These are phyloP conservation scores for Orgyia antiqua DNA, from an alignment of 2,888 invertebrate genomes.

Conservation along the genomic window DNA sequence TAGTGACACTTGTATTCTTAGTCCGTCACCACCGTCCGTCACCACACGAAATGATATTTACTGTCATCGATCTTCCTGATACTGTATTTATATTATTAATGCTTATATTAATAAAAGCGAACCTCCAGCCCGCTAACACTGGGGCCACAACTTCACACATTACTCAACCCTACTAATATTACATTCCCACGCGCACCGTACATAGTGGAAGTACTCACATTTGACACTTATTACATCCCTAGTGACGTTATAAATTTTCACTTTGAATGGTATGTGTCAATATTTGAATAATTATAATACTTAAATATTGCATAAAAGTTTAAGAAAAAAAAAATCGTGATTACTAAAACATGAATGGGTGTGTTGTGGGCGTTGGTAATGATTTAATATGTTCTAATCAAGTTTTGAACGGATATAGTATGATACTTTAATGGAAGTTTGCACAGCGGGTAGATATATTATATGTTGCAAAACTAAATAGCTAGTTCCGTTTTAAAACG, in stretches of 20 bases:
- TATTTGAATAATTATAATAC: slow-evolving; percentile 6
- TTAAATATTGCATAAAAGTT: no score
- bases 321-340: slow-evolving; percentile 6
- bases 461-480: no score
- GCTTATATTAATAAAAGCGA: no score
- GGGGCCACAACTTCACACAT: slow-evolving; percentile 10
- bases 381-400: slow-evolving; percentile 1
- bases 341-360: slow-evolving; percentile 4
- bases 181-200: slow-evolving; percentile 22
- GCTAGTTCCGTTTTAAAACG: no score
- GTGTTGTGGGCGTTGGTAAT: slow-evolving; percentile 1
- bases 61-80: no score
- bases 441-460: slow-evolving; percentile 1
- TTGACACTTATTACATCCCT: no score
- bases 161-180: slow-evolving; percentile 11
- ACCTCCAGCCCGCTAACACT: slow-evolving; percentile 10
- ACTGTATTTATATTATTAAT: no score
- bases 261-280: slow-evolving; percentile 18
- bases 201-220: slow-evolving; percentile 12
- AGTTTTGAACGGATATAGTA: slow-evolving; percentile 1
- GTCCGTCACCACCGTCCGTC: no score
- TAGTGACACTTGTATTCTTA: no score
- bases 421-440: neutral
- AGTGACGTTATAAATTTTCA: no score
- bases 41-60: no score